Evolutionary conservation across 2,113 vertebrate species (phyloP), one percentile per base, ranked within the genome.

Genomic region (Elephas maximus): DNA sequence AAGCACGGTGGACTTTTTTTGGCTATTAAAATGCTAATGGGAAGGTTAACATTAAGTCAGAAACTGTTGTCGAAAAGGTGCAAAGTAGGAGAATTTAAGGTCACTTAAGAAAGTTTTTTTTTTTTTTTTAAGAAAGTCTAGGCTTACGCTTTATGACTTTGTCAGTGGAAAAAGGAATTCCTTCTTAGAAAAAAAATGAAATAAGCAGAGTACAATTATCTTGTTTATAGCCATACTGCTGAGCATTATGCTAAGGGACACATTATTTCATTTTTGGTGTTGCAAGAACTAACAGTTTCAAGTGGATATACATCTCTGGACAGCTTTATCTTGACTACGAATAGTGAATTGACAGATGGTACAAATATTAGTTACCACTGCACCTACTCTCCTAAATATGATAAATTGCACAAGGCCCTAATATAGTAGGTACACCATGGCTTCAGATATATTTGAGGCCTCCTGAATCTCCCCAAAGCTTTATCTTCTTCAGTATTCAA

Each of bases 11-110:
- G 92, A 95, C 60, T 85, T 91, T 96, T 84, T 98, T 96, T 97
- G 97, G 90, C 97, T 97, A 98, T 98, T 98, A 98, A 98, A 98
- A 98, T 98, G 98, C 93, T 98, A 98, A 98, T 97, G 53, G 89
- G 69, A 98, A 98, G 96, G 97, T 98, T 98, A 98, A 98, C 97
- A 97, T 98, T 96, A 97, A 91, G 86, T 96, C 97, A 96, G 97
- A 96, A 98, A 97, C 53, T 86, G 88, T 78, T 87, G 95, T 91
- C 62, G 74, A 96, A 93, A 97, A 88, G 93, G 96, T 81, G 80
- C 86, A 94, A 90, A 98, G 95, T 97, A 95, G 88, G n/a, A 96
- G 94, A 86, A 84, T 96, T 97, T 98, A 97, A 97, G 96, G 94
- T 97, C 96, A 98, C 92, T 98, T 97, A 62, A 92, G 51, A 96